phyloP scores from a whole-genome alignment of 1,140 invertebrate species.

The Frieseomelitta varia region DNA sequence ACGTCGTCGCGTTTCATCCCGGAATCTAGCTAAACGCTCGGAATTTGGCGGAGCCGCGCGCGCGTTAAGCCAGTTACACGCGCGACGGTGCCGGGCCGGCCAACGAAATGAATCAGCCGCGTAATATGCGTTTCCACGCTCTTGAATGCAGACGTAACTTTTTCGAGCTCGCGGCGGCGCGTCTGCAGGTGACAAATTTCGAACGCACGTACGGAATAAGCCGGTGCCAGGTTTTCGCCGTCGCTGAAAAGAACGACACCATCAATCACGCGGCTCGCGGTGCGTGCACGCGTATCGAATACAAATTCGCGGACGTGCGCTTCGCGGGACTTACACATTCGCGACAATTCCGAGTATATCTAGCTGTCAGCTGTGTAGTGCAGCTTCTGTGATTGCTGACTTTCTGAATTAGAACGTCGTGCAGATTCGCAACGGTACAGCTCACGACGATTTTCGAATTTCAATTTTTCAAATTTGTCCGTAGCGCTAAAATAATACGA shows the following conservation, averaged over 20 bases:
- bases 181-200: constrained; percentile 14
- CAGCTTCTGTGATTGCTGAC: background rate
- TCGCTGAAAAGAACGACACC: constrained; percentile 23
- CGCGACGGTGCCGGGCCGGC: background rate
- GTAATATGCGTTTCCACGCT: background rate
- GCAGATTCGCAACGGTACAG: no score
- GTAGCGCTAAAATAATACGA: background rate
- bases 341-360: background rate
- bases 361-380: background rate
- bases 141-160: background rate
- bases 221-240: constrained; percentile 17
- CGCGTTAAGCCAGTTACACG: background rate
- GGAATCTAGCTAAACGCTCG: constrained; percentile 13
- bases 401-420: background rate
- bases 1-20: constrained; percentile 16
- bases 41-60: background rate
- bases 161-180: background rate
- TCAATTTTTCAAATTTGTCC: no score
- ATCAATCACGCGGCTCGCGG: constrained; percentile 29
- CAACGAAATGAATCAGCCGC: background rate
- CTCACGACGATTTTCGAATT: background rate
- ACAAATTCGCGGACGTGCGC: background rate
- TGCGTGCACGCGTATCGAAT: constrained; percentile 12
- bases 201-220: background rate
- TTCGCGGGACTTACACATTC: no score